Conservation (phyloP, 2,113 vertebrate species). For the Albula glossodonta region DNA sequence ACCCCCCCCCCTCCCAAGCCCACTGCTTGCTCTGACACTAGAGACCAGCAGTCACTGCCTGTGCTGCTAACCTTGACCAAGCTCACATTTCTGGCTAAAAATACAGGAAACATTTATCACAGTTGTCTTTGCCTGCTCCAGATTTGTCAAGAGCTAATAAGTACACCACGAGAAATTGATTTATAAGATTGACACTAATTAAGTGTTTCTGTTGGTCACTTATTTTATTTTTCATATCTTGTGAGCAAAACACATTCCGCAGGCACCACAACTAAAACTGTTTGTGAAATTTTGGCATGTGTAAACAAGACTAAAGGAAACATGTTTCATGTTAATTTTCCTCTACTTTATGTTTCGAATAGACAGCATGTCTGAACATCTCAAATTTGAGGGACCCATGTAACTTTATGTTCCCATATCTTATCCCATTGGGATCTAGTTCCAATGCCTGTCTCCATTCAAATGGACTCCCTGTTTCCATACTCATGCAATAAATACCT, state of each 20-base stretch:
- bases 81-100: slow-evolving; percentile 69
- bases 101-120: slow-evolving; percentile 61
- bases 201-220: not conserved
- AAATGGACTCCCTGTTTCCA: not conserved
- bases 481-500: not conserved
- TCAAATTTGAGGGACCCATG: not conserved
- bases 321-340: not conserved
- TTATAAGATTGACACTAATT: slow-evolving; percentile 20
- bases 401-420: not conserved
- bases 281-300: not conserved
- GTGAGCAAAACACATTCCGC: not conserved
- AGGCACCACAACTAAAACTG: not conserved
- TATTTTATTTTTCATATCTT: not conserved
- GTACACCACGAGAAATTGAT: slow-evolving; percentile 16
- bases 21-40: slow-evolving; percentile 24
- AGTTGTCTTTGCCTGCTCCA: slow-evolving; percentile 43
- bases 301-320: not conserved
- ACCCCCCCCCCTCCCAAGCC: not conserved
- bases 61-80: slow-evolving; percentile 34
- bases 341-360: not conserved
- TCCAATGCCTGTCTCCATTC: not conserved
- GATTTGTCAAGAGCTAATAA: slow-evolving; percentile 40
- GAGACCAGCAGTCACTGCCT: slow-evolving; percentile 23
- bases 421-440: not conserved
- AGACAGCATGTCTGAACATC: not conserved